phyloP scores from a whole-genome alignment of 2,888 invertebrate genomes.

The Anorthoa munda region DNA sequence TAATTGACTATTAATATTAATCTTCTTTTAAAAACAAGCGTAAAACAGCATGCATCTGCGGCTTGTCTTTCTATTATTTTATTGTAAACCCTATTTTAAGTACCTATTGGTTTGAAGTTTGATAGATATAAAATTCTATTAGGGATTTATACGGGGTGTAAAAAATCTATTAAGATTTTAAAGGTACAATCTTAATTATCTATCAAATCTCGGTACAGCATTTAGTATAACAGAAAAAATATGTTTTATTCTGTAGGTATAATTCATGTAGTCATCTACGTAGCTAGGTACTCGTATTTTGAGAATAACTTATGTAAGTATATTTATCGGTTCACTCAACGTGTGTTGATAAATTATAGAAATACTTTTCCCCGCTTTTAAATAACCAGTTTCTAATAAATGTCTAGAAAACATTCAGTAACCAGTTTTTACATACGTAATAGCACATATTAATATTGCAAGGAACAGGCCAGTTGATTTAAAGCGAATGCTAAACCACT shows the following conservation, averaged over 20 bases:
- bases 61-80: conserved; percentile 18
- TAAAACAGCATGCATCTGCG: conserved; percentile 27
- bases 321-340: background rate
- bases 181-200: too few relatives aligned
- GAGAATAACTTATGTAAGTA: too few relatives aligned
- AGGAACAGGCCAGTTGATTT: conserved; percentile 3
- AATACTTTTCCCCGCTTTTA: background rate
- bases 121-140: background rate
- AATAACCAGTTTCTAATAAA: conserved; percentile 16
- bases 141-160: background rate
- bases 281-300: too few relatives aligned
- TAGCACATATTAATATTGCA: conserved; percentile 18
- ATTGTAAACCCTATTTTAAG: conserved; percentile 3
- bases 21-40: conserved; percentile 30
- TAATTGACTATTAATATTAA: conserved; percentile 52
- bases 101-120: background rate
- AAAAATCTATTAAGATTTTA: background rate
- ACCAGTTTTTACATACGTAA: conserved; percentile 18
- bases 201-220: too few relatives aligned
- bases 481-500: conserved; percentile 19
- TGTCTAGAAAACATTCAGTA: conserved; percentile 24
- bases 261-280: background rate
- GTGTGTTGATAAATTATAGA: background rate
- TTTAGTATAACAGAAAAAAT: too few relatives aligned
- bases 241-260: too few relatives aligned